Evolutionary conservation across 2,113 vertebrate genomes (phyloP), one percentile per base, ranked within the genome.

Genomic region (Motacilla alba): DNA sequence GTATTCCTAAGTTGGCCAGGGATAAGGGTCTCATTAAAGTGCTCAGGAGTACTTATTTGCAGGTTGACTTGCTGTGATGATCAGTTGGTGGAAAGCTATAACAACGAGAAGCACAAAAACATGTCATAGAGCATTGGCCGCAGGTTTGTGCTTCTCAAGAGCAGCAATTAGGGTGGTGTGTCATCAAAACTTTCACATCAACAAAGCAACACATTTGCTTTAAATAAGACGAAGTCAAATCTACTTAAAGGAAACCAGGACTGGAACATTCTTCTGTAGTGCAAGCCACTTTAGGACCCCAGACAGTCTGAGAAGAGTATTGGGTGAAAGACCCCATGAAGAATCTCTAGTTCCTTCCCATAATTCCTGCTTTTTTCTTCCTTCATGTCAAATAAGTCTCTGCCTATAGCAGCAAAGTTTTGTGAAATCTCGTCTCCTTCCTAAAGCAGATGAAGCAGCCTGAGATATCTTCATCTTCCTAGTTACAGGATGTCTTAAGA

Each of bases 101-200:
- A 97, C 91, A 97, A 92, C 1, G 55, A 95, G 80, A 96, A 96
- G 68, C 39, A 6, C 93, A 97, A 93, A 97, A 97, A 92, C 95
- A 97, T 96, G 97, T 98, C 97, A 97, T 26, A 90, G 96, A 95
- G 95, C 96, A 98, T 97, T 31, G 95, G 87, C 69, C 95, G 97
- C 97, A 94, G 89, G 94, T 96, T 93, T 88, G 89, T 73, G 95
- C 95, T 96, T 95, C 92, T 93, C 79, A 69, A 91, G 87, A 96
- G 80, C 68, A 96, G 94, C 52, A 98, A 99, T 99, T 98, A 99
- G 97, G 96, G 91, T 81, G 85, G 93, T 97, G 95, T 95, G 95
- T 98, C 98, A 60, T 97, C 95, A 96, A 93, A 97, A 98, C 96
- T 98, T 98, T 97, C 94, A 97, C 83, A 78, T 98, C 97, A 95